Conservation (phyloP, 2,888 invertebrate genomes). For the Hypselothyrea guttata region DNA sequence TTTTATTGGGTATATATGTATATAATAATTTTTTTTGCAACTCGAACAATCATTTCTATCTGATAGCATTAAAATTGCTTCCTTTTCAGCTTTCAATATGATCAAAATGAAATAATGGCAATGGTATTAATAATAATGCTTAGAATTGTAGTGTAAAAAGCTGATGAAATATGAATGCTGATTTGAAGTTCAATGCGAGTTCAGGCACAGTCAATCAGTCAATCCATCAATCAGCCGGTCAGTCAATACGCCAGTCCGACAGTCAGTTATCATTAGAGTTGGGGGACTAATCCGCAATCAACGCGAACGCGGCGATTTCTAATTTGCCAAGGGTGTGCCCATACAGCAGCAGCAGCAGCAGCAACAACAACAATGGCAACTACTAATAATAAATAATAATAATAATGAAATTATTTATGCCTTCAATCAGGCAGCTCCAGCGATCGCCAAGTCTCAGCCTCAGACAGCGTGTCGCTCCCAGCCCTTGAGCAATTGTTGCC, state of each 20-base stretch:
- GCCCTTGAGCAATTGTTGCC: slow-evolving; percentile 66
- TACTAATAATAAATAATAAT: slow-evolving; percentile 65
- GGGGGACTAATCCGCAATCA: slow-evolving; percentile 74
- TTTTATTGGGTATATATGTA: no score
- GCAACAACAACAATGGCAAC: slow-evolving; percentile 15
- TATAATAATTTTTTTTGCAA: no score
- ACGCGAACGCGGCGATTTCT: slow-evolving; percentile 62
- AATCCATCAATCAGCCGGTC: slow-evolving; percentile 45
- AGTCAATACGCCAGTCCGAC: slow-evolving; percentile 26
- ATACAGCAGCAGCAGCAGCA: slow-evolving; percentile 39
- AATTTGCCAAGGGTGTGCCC: slow-evolving; percentile 70
- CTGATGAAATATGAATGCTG: slow-evolving; percentile 54
- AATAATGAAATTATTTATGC: slow-evolving; percentile 70
- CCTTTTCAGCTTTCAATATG: slow-evolving; percentile 8
- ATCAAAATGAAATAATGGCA: slow-evolving; percentile 8
- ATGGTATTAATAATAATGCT: slow-evolving; percentile 24
- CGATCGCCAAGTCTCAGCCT: slow-evolving; percentile 45
- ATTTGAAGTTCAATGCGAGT: slow-evolving; percentile 53
- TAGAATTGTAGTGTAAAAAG: slow-evolving; percentile 22
- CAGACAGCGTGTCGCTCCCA: slow-evolving; percentile 76
- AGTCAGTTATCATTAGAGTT: slow-evolving; percentile 64
- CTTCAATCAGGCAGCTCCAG: slow-evolving; percentile 47
- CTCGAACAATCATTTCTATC: no score
- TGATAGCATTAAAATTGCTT: background rate
- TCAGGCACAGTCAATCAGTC: slow-evolving; percentile 20